Base-by-base conservation (phyloP, 2,888 invertebrate genomes). In the Griposia aprilina region DNA sequence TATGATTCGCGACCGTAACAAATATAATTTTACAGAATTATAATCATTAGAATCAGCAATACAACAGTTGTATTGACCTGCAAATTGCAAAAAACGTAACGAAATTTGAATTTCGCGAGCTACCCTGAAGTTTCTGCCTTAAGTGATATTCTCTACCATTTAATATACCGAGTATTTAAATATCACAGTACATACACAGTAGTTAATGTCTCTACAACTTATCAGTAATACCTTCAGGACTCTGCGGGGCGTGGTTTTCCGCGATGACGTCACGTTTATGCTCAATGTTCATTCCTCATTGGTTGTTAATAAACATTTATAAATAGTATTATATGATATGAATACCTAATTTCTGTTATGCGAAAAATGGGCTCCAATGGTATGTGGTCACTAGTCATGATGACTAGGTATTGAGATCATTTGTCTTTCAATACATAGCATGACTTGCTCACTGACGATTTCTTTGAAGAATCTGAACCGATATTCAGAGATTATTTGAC, bases 141-240 rank as follows among this genome's bases (percentile, higher is more conserved):
- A n/a, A n/a, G n/a, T n/a, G n/a, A n/a, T n/a, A n/a, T n/a, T n/a
- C n/a, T n/a, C n/a, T n/a, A n/a, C n/a, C n/a, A n/a, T n/a, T 36
- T 36, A 36, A 36, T 36, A 36, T 57, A n/a, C 57, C 13, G n/a
- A n/a, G 3, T 59, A 26, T 36, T 52, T 52, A 20, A 52, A 36
- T 36, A 36, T 23, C 11, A 62, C 11, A 5, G 62, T 23, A 30
- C 30, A 23, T 2, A 13, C 3, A 23, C 13, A 57, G 23, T 80
- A 72, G 45, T 70, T 69, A 77, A 59, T 73, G 70, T 71, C 41
- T 62, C 15, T 57, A 68, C 23, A 59, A 66, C 68, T 71, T 72
- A 81, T 76, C 75, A 65, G 30, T 62, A 48, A 74, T 79, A 80
- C 68, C 71, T 84, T 76, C 84, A 84, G 84, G 84, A 84, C 70